Percentiles rank a stretch among this genome's conserved stretches.
phyloP scores from a whole-genome alignment of 2,113 vertebrate species.

The Limnothrissa miodon region DNA sequence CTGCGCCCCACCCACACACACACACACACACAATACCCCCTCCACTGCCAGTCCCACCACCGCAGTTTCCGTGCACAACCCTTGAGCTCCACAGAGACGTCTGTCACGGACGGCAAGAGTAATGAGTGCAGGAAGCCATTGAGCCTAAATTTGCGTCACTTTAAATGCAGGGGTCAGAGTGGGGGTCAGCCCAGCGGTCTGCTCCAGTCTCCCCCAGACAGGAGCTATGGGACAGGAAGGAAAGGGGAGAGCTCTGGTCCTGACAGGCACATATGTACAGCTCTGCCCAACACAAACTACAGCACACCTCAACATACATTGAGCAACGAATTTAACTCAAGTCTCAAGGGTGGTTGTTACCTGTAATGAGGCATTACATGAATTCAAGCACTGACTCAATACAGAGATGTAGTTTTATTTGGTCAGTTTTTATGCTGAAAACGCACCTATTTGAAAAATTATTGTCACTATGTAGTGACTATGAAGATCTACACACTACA shows the following conservation, averaged over 20 bases:
- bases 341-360: background rate
- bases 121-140: constrained; percentile 25
- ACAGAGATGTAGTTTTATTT: background rate
- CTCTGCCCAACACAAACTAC: background rate
- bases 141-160: constrained; percentile 27
- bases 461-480: background rate
- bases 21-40: background rate
- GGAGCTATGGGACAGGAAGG: background rate
- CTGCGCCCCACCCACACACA: background rate
- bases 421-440: background rate
- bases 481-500: background rate
- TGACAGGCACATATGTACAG: background rate
- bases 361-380: background rate
- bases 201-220: constrained; percentile 28
- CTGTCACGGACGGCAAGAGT: constrained; percentile 21
- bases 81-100: background rate
- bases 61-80: background rate
- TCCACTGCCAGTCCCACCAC: constrained; percentile 9
- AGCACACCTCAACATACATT: background rate
- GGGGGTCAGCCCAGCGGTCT: constrained; percentile 30
- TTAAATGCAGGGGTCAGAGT: constrained; percentile 35
- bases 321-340: background rate
- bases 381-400: background rate
- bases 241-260: background rate
- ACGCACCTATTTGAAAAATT: background rate